Conservation (phyloP, 2,113 vertebrate species). For the Pterophyllum scalare region DNA sequence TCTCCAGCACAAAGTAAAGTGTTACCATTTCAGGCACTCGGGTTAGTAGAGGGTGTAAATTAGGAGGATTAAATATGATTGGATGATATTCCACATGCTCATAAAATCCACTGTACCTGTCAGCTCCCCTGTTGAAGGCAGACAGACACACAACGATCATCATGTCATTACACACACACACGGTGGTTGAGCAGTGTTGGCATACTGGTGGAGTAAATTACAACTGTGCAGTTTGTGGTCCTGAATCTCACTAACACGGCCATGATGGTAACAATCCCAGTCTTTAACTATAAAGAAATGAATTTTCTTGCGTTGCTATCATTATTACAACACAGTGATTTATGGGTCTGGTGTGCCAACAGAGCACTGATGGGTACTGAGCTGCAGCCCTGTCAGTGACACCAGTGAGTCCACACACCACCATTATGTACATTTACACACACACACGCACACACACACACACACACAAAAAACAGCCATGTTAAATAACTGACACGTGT, state of each 20-base stretch:
- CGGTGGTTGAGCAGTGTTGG: neutral
- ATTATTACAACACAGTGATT: neutral
- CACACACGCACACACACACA: neutral
- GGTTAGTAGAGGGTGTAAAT: slow-evolving; percentile 39
- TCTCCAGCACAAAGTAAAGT: neutral
- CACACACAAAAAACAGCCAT: neutral
- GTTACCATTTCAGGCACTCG: neutral
- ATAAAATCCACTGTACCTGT: slow-evolving; percentile 64
- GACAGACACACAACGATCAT: slow-evolving; percentile 35
- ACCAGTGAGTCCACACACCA: too few relatives aligned
- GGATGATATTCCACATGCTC: slow-evolving; percentile 17
- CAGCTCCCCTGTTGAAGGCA: slow-evolving; percentile 58
- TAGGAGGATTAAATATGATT: slow-evolving; percentile 27
- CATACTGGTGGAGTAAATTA: neutral
- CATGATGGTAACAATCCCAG: too few relatives aligned
- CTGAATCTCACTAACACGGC: neutral
- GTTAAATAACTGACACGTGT: neutral
- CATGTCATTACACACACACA: neutral
- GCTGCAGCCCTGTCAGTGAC: neutral
- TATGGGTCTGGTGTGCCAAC: neutral
- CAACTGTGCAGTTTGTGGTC: neutral
- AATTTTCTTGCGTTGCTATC: neutral
- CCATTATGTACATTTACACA: too few relatives aligned
- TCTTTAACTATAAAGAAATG: neutral
- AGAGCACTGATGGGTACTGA: neutral